Percentiles rank a stretch among this genome's conserved stretches.
Conservation (phyloP, 2,113 vertebrate genomes). For the Loxodonta africana region DNA sequence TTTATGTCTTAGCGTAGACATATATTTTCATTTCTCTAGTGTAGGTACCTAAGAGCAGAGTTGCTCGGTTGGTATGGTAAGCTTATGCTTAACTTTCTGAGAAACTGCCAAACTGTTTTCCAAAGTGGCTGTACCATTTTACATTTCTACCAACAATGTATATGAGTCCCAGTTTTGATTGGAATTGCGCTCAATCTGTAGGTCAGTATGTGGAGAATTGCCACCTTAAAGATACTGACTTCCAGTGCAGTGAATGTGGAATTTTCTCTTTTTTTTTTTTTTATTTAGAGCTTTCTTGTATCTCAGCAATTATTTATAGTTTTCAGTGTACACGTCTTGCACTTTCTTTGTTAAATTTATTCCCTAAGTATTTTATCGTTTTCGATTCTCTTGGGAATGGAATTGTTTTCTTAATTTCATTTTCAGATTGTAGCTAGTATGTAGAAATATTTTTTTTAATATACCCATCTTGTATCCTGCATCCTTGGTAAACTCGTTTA, state of each 20-base stretch:
- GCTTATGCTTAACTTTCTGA: no score
- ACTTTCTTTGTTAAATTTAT: neutral
- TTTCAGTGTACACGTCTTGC: neutral
- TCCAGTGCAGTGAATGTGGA: neutral
- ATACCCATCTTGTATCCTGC: neutral
- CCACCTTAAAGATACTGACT: slow-evolving; percentile 22
- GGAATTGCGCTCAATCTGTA: no score
- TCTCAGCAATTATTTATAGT: neutral
- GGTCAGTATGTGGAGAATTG: no score
- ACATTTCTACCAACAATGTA: no score
- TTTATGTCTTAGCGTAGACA: no score
- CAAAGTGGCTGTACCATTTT: no score
- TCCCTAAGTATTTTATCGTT: neutral
- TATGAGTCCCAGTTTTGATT: no score
- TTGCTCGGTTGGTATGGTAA: no score
- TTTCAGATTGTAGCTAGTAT: slow-evolving; percentile 5
- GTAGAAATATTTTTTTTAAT: neutral
- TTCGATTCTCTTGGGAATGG: neutral
- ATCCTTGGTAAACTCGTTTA: neutral
- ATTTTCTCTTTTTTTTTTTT: neutral
- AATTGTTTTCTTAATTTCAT: slow-evolving; percentile 47
- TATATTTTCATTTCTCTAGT: no score
- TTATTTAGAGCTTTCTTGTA: slow-evolving; percentile 9
- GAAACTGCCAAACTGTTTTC: no score
- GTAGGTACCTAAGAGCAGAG: no score